Conservation (phyloP, 1,140 invertebrate genomes). For the Drosophila seguyi region DNA sequence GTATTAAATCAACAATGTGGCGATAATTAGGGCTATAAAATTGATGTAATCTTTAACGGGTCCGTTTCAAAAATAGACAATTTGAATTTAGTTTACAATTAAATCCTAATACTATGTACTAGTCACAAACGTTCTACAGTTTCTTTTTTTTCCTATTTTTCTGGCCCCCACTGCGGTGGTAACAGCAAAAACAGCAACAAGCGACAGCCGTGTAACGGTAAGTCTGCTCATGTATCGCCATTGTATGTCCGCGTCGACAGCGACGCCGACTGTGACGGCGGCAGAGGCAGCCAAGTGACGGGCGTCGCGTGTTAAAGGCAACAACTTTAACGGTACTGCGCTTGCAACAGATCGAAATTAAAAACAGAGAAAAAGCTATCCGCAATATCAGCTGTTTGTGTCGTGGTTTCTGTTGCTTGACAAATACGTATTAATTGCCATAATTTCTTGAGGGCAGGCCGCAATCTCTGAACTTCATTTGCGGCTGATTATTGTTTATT, state of each 20-base stretch:
- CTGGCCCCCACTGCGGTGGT: constrained; percentile 3
- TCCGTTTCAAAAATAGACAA: not conserved
- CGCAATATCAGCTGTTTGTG: constrained; percentile 10
- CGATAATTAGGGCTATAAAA: constrained; percentile 4
- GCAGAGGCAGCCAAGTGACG: constrained; percentile 21
- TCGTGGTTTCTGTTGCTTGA: constrained; percentile 13
- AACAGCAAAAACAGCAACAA: constrained; percentile 19
- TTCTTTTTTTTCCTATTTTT: not conserved
- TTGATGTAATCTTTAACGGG: constrained; percentile 6
- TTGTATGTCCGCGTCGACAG: constrained; percentile 32
- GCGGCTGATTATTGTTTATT: constrained; percentile 28
- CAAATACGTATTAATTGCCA: constrained; percentile 26
- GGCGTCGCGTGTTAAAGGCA: constrained; percentile 35
- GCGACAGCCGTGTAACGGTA: constrained; percentile 34
- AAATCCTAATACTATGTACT: not conserved
- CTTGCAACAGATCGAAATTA: constrained; percentile 38
- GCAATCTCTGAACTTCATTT: constrained; percentile 40
- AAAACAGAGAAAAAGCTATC: not conserved
- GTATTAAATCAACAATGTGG: constrained; percentile 6
- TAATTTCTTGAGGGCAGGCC: constrained; percentile 5
- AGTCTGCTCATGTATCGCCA: constrained; percentile 26
- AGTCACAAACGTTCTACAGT: not conserved
- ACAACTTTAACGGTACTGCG: constrained; percentile 24
- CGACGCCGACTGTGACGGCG: constrained; percentile 7
- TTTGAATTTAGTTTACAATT: not conserved